Evolutionary conservation across 2,888 invertebrate species (phyloP).

Genomic region (Scelioninae gen. 1): DNA sequence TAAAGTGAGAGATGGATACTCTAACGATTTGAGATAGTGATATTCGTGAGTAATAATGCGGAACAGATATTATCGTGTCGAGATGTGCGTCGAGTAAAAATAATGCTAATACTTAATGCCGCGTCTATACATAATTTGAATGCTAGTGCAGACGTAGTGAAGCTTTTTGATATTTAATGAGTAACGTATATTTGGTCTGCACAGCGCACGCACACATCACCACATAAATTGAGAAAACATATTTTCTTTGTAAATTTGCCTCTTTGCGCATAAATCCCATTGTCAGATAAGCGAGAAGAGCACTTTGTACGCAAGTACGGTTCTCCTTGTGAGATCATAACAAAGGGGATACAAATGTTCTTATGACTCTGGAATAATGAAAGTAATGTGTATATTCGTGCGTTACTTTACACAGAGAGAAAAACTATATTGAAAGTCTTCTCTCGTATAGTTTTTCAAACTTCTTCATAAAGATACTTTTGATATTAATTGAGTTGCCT

Average conservation of each 20-base stretch:
- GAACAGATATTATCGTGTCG: slow-evolving; percentile 22
- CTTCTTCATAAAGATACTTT: no score
- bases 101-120: slow-evolving; percentile 15
- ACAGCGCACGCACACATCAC: not conserved
- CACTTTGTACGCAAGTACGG: slow-evolving; percentile 26
- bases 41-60: no score
- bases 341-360: slow-evolving; percentile 50
- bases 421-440: no score
- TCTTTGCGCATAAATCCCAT: slow-evolving; percentile 45
- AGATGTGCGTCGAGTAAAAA: not conserved
- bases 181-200: slow-evolving; percentile 14
- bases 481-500: no score
- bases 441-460: no score
- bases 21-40: no score
- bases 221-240: slow-evolving; percentile 35
- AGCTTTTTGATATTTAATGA: slow-evolving; percentile 51
- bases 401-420: no score
- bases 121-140: slow-evolving; percentile 7
- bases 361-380: slow-evolving; percentile 41
- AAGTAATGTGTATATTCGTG: slow-evolving; percentile 28
- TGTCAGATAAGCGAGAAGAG: slow-evolving; percentile 39
- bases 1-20: no score
- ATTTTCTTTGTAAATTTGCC: slow-evolving; percentile 45
- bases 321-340: slow-evolving; percentile 34
- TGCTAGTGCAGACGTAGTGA: not conserved